These are phyloP conservation scores for Zapus hudsonius DNA, from an alignment of 2,113 vertebrate genomes.

Conservation along the genomic window DNA sequence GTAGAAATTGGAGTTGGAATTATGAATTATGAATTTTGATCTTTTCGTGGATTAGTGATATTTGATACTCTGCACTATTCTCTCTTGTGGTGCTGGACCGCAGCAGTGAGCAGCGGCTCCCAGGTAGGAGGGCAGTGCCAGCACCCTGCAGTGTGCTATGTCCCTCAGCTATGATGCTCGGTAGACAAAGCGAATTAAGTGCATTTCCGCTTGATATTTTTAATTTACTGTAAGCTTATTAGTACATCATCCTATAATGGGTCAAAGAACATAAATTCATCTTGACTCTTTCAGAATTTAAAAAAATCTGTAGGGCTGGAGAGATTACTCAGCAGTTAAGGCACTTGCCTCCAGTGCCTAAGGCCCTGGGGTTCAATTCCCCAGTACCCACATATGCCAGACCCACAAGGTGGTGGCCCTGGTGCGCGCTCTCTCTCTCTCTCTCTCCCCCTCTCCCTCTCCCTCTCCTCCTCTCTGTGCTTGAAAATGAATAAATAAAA, in stretches of 20 bases:
- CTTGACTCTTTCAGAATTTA: conserved; percentile 3
- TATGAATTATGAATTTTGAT: neutral
- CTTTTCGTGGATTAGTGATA: neutral
- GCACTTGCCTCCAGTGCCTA: too few species aligned
- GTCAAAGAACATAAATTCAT: neutral
- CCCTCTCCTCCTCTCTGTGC: too few species aligned
- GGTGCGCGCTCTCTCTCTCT: too few species aligned
- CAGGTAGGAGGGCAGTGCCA: too few species aligned
- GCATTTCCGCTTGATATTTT: neutral
- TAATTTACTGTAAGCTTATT: neutral
- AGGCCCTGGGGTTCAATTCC: too few species aligned
- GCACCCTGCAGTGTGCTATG: neutral
- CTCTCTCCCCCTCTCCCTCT: too few species aligned
- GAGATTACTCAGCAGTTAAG: too few species aligned
- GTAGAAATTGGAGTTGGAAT: neutral
- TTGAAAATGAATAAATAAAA: too few species aligned
- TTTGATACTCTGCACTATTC: too few species aligned
- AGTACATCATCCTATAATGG: neutral
- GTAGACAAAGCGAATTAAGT: neutral
- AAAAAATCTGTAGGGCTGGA: neutral
- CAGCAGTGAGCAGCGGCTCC: neutral
- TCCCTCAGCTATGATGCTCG: neutral
- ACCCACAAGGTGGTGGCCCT: too few species aligned
- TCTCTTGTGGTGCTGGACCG: neutral
- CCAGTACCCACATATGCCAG: too few species aligned